Base-by-base conservation (phyloP, 2,113 vertebrate genomes). In the Phalacrocorax carbo region DNA sequence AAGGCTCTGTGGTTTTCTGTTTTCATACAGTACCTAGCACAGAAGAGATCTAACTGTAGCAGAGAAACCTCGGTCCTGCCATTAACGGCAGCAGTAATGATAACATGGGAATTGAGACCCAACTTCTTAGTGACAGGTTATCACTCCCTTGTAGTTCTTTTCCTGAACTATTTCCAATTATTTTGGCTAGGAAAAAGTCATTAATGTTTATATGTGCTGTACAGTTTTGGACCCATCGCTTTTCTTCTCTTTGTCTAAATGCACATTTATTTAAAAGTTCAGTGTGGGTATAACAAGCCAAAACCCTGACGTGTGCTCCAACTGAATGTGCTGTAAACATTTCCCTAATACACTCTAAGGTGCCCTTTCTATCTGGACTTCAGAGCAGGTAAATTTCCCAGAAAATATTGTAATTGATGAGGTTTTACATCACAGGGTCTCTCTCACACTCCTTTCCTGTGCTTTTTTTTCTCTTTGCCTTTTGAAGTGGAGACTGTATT, bases 401-500 rank as follows among this genome's bases (percentile, higher is more conserved):
- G 86, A 90, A 95, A 95, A 93, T 86, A 82, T 12, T 88, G 62
- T 52, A 68, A 36, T 69, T 7, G 1, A 52, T 83, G 88, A 81
- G 77, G 51, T 91, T 96, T 93, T 96, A 73, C 85, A 83, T 93
- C 82, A 90, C 40, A 66, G 51, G 17, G 26, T 86, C 80, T 86
- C 44, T 65, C 58, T 95, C 2, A 0, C 49, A 16, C 55, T 78
- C 64, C 72, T 68, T 80, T 82, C 86, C 51, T 77, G 76, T 76
- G 13, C 11, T 87, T 26, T 86, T 36, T 51, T 52, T 65, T 20
- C 44, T 57, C 42, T 32, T 61, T 58, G 6, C 64, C 77, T 83
- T 96, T 88, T 93, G 88, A 97, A 97, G 79, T 94, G 42, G 87
- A 95, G 97, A 94, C n/a, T 20, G 6, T 82, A 61, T 83, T 94